Evolutionary conservation across 2,113 vertebrate genomes (phyloP), one percentile per base, ranked within the genome.

Genomic region (Brachypodius melanocephalos): DNA sequence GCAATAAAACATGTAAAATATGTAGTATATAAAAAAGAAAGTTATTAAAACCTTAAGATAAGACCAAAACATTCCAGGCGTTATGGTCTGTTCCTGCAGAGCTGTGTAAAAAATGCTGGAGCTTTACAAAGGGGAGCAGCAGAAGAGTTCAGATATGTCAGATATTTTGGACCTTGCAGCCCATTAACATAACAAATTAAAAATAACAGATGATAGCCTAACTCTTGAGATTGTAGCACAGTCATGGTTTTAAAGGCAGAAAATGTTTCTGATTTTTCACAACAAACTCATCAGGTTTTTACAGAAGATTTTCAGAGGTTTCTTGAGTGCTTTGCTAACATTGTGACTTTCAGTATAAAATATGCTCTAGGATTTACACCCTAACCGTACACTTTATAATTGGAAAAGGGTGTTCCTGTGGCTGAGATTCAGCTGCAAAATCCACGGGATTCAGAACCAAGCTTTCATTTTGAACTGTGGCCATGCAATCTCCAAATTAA

Each of bases 401-500:
- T 95, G 91, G 90, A 89, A 94, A 93, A 94, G 74, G 92, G 83
- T 98, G 96, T 97, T 98, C 89, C 93, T 93, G 93, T 90, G 96
- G 92, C 94, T 97, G 76, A 72, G 61, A 92, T 95, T 97, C 96
- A 96, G 94, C 96, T 97, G 80, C 93, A 92, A 95, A 97, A 96
- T 96, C 88, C 91, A 83, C 45, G 46, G 83, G 88, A 88, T 96
- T 96, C 92, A 94, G 95, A 96, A 97, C 94, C 96, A 88, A 93
- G 95, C 83, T 88, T 93, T 95, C 93, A 79, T 93, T 96, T 96
- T 96, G 90, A 93, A 97, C 87, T 71, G 84, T 91, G 94, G 96
- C 95, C 95, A 89, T 85, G 86, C 89, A 94, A 96, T 97, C 95
- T 95, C 95, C 92, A 96, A 97, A 97, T 97, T 97, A 97, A 97